Evolutionary conservation across 2,888 invertebrate genomes (phyloP), one percentile per base, ranked within the genome.

Genomic region (Dascillus cervinus): DNA sequence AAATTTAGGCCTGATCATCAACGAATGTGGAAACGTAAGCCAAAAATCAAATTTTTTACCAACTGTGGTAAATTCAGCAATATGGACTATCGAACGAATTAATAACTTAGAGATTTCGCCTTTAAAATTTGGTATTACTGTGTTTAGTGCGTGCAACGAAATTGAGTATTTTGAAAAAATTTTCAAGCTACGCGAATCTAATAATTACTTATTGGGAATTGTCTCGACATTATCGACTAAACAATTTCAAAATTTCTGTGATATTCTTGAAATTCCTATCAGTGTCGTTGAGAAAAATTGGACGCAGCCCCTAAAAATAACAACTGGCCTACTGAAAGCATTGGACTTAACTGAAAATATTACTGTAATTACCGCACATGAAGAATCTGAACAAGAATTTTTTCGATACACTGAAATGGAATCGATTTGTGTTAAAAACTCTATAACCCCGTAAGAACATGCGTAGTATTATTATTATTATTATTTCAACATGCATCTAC

Each of bases 51-150:
- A n/a, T n/a, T n/a, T n/a, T n/a, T n/a, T n/a, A n/a, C 48, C 52
- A 34, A 55, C 58, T 2, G 24, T 56, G 3, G 41, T 55, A 4
- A 54, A 55, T 29, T 50, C 60, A 2, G 58, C 60, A 2, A 44
- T 55, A 26, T 65, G 63, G 64, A 53, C 52, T 1, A 39, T 44
- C 2, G 47, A 64, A 25, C 48, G 60, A 12, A 19, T 64, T 3
- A 62, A 64, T 35, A 46, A 43, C 25, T 40, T 63, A 13, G 46
- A 57, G 5, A 29, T 52, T 4, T 22, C 43, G 5, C 51, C 52
- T 3, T 27, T 59, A 3, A 48, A 42, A 21, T 24, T 62, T 2
- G 61, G 58, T 5, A 12, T 62, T 3, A 30, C 42, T 3, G 46
- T 61, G 3, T 55, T 52, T 37, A 49, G 56, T 29, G 44, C 51